Conservation (phyloP, 2,113 vertebrate genomes). For the Lophura nycthemera region DNA sequence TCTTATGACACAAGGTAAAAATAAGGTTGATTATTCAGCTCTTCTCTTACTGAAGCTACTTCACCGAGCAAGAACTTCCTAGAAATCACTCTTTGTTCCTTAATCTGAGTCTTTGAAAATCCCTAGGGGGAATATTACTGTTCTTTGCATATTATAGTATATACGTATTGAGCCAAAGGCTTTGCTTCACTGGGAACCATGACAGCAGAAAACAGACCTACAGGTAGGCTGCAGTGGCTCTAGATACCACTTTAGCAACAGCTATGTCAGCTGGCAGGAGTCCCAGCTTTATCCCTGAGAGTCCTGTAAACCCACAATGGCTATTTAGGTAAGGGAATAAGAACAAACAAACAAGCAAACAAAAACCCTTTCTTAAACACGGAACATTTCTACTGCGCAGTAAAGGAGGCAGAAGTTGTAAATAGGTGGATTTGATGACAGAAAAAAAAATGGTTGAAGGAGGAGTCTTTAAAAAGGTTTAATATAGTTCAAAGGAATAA, state of each 20-base stretch:
- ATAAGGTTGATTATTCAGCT: not conserved
- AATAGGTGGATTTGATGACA: not conserved
- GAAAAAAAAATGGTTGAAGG: not conserved
- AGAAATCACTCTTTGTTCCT: conserved; percentile 6
- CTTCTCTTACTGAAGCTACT: not conserved
- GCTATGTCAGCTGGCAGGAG: not conserved
- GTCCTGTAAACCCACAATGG: not conserved
- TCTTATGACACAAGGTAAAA: not conserved
- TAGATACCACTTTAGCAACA: not conserved
- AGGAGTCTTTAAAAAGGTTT: not conserved
- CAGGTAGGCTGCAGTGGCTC: not conserved
- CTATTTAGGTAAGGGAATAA: not conserved
- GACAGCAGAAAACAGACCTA: not conserved
- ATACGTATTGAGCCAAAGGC: not conserved
- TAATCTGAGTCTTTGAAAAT: not conserved
- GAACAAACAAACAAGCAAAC: not conserved
- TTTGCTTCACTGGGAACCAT: not conserved
- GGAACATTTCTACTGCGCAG: not conserved
- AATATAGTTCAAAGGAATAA: not conserved
- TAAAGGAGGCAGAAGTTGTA: not conserved
- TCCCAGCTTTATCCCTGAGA: not conserved
- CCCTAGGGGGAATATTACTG: not conserved
- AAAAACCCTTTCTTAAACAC: not conserved
- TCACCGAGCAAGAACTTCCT: not conserved
- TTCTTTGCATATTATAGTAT: not conserved